Evolutionary conservation across 2,113 vertebrate genomes (phyloP), one percentile per base, ranked within the genome.

Genomic region (Pleuronectes platessa): DNA sequence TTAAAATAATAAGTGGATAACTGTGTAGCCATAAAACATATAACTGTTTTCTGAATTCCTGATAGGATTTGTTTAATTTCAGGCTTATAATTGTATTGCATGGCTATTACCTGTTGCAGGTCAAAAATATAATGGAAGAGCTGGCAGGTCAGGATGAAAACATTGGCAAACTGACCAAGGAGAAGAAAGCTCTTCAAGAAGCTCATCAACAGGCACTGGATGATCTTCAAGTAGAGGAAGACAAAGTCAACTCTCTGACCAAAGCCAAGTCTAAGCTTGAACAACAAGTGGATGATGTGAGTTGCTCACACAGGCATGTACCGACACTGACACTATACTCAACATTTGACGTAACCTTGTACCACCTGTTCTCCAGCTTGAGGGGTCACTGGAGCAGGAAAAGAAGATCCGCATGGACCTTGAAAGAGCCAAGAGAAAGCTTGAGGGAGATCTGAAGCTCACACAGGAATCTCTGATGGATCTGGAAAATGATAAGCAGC

Each of bases 401-500:
- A 96, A 94, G 80, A 96, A 96, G 75, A 74, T 95, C 27, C 65
- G 92, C 59, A 89, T 94, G 64, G 95, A 96, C 82, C 93, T 96
- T 76, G 95, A 97, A 9, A 89, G 95, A 87, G 79, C 80, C 13
- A 96, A 95, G 85, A 95, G 86, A 65, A 88, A 85, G 73, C 79
- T 87, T 0, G 86, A 87, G 45, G 86, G 79, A 14, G 86, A 88
- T 45, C 71, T 96, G 61, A 87, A 89, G 61, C 61, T 89, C 2
- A 23, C 63, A 0, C 87, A 87, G 42, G 82, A 89, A 24, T 81
- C 82, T 10, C 37, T 89, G 23, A 89, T 89, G 87, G 87, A 89
- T 53, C 63, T 85, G 0, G 87, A 89, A 56, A 89, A 86, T 20
- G 75, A 96, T 68, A 94, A 92, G 62, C 95, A 96, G 24, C 95